Conservation (phyloP, 2,888 invertebrate species). For the Lysandra coridon region DNA sequence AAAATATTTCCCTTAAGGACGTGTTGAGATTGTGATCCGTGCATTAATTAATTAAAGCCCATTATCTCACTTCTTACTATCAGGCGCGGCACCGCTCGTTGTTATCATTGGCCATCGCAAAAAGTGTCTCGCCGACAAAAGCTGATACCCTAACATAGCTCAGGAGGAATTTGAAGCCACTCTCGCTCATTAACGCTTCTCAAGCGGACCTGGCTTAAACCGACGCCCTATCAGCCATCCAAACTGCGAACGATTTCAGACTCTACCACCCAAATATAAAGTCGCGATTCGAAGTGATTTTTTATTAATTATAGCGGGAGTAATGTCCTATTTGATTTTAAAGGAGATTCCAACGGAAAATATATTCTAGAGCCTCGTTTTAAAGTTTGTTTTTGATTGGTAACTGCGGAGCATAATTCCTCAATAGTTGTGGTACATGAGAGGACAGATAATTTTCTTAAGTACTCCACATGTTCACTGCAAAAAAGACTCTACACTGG, state of each 20-base stretch:
- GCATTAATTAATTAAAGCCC: conserved; percentile 62
- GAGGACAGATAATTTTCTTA: conserved; percentile 31
- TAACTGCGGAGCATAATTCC: conserved; percentile 22
- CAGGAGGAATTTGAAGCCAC: conserved; percentile 68
- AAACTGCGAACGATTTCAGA: conserved; percentile 37
- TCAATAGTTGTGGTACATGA: conserved; percentile 33
- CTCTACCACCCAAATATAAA: conserved; percentile 31
- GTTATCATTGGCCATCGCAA: conserved; percentile 77
- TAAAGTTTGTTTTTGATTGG: conserved; percentile 34
- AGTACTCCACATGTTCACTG: background rate
- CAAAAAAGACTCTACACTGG: background rate
- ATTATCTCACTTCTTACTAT: conserved; percentile 61
- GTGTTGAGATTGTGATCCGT: conserved; percentile 39
- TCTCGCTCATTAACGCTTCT: conserved; percentile 77
- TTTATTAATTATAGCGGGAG: conserved; percentile 24
- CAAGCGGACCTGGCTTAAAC: conserved; percentile 48
- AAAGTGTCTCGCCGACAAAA: conserved; percentile 77
- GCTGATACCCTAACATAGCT: conserved; percentile 71
- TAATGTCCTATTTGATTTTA: conserved; percentile 37
- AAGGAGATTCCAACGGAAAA: conserved; percentile 25
- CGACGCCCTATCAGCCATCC: conserved; percentile 48
- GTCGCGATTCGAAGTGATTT: background rate
- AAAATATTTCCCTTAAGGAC: conserved; percentile 32
- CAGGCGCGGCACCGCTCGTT: conserved; percentile 67
- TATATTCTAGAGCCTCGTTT: background rate